Base-by-base conservation (phyloP, 2,797 vertebrate genomes). In the Eidolon dupreanum region DNA sequence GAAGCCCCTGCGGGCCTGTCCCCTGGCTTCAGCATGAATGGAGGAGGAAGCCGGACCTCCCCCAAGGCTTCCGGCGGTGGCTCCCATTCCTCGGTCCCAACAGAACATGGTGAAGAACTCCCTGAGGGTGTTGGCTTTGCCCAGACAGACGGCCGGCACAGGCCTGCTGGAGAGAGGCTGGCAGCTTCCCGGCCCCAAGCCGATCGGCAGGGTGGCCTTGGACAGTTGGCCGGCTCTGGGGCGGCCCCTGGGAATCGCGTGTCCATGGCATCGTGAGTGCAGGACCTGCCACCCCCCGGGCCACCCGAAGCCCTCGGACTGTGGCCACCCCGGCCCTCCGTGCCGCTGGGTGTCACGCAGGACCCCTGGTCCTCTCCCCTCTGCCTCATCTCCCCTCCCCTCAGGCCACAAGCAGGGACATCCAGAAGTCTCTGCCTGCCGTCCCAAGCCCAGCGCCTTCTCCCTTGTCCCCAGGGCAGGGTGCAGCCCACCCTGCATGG, bases 41-140 rank as follows among this genome's bases (percentile, higher is more conserved):
- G 12, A 46, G 46, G 4, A 3, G 46, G 46, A 12, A 1, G 46
- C 46, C 13, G 12, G 46, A 46, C 46, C 46, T 0, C 46, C 46
- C 46, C 13, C 2, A 3, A 46, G 46, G 46, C 46, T 46, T 15
- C 46, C 4, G 46, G 46, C 46, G 4, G 46, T 13, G 46, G 31
- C 8, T 57, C 10, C 19, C 3, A 41, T 49, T 51, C n/a, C 20
- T 84, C 20, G 61, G 53, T 61, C 15, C 31, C 53, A 49, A 70
- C 43, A 74, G 70, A 71, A 68, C 88, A 43, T 68, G 61, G 33
- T 19, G 75, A 82, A 28, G 51, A 71, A 74, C 71, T 38, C 17
- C 6, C 9, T 79, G 66, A 31, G 79, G 36, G 36, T 74, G 84
- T 91, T 77, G 85, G 26, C 55, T 93, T 89, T 85, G 73, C 49